Base-by-base conservation (phyloP, 2,113 vertebrate species). In the Epinephelus lanceolatus region DNA sequence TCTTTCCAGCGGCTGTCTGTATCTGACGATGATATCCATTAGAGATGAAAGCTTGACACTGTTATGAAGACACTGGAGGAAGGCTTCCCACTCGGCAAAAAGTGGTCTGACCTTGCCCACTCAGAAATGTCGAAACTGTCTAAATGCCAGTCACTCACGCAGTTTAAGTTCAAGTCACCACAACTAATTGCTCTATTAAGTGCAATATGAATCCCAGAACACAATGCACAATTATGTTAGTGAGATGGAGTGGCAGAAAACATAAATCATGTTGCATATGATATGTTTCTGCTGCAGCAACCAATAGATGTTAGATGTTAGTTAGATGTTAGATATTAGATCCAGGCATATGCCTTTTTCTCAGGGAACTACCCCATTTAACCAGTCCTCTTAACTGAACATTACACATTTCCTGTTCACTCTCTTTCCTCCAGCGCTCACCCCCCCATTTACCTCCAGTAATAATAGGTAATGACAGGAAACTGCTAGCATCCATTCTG, bases 11-110 rank as follows among this genome's bases (percentile, higher is more conserved):
- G 65, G 70, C 85, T 89, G 85, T 80, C 80, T 88, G 62, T 85
- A 88, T 89, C 90, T 85, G 78, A 56, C 56, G 72, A 85, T 83
- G 75, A 85, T 78, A 90, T 91, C 91, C 78, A 87, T 91, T 89
- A 71, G 66, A 90, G 85, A 94, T 89, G 83, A 92, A 92, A 89
- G 81, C 76, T 84, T 59, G 63, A 83, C 78, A 60, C 59, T 33
- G 74, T 84, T 68, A 71, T 56, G 63, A 63, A 78, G 49, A 78
- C 25, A 72, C 61, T 67, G 51, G 19, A 67, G 76, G 27, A 78
- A 62, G 61, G 51, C 57, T 70, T 78, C 3, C 6, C 80, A 52
- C 37, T 71, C 6, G 1, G 47, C 17, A 78, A 47, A 81, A 87
- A 67, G n/a, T 61, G 61, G 23, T 75, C n/a, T 56, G 65, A 82